Percentiles rank a stretch among this genome's conserved stretches.
Conservation (phyloP, 2,888 invertebrate species). For the Achlya flavicornis region DNA sequence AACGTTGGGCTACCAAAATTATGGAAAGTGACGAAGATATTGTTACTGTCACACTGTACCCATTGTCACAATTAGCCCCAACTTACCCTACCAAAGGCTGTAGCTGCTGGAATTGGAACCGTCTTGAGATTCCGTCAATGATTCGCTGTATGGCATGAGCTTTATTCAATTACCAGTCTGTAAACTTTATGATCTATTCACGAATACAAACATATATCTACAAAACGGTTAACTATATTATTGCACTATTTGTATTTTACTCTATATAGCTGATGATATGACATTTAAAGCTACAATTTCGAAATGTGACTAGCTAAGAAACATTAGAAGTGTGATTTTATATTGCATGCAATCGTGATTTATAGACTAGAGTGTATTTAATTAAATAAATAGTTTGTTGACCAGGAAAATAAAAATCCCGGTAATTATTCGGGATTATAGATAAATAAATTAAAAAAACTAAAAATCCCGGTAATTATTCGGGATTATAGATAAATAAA, state of each 20-base stretch:
- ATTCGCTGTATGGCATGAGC: neutral
- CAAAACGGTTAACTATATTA: neutral
- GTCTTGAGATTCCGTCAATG: neutral
- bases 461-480: neutral
- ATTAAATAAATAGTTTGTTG: neutral
- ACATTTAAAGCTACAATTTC: constrained; percentile 72
- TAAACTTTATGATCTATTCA: neutral
- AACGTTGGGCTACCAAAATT: too few species aligned
- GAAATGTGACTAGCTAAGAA: constrained; percentile 67
- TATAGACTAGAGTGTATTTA: neutral
- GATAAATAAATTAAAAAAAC: constrained; percentile 8
- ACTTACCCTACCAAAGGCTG: too few species aligned
- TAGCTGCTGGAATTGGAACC: neutral
- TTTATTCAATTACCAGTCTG: constrained; percentile 1
- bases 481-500: neutral
- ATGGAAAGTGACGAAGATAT: too few species aligned
- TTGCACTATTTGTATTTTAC: constrained; percentile 27
- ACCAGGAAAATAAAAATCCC: constrained; percentile 10
- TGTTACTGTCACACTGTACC: too few species aligned
- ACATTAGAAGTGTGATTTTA: constrained; percentile 25
- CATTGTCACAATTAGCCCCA: too few species aligned
- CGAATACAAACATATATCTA: constrained; percentile 2
- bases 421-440: neutral
- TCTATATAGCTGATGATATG: constrained; percentile 58
- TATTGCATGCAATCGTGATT: constrained; percentile 10